Percentiles rank a stretch among this genome's conserved stretches.
Evolutionary conservation across 2,888 invertebrate genomes (phyloP).

Genomic region (Ophion ellenae): DNA sequence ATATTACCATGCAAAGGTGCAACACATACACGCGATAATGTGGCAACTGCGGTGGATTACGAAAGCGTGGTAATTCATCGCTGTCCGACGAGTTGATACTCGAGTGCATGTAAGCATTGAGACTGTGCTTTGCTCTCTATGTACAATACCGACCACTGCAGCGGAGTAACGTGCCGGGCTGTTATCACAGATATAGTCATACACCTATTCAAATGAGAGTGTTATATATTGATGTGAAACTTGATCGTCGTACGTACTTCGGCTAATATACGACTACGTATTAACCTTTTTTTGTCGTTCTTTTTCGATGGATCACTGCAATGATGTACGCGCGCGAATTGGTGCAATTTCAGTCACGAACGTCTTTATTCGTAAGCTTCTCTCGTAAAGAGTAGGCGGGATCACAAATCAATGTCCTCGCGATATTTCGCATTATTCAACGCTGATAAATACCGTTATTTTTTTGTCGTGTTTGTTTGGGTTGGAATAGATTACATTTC

Average conservation of each 20-base stretch:
- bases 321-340: neutral
- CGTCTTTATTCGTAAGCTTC: neutral
- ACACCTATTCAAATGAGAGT: neutral
- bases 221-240: constrained; percentile 26
- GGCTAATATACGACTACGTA: neutral
- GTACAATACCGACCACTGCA: constrained; percentile 1
- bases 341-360: neutral
- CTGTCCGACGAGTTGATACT: constrained; percentile 54
- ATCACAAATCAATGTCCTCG: neutral
- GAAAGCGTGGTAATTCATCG: constrained; percentile 66
- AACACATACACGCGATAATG: constrained; percentile 63
- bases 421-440: too few relatives aligned
- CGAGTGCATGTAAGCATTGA: constrained; percentile 38
- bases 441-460: neutral
- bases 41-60: constrained; percentile 63
- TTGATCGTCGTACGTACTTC: constrained; percentile 7
- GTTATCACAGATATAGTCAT: constrained; percentile 16
- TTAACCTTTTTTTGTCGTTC: constrained; percentile 3
- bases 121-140: constrained; percentile 22
- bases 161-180: constrained; percentile 13
- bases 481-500: too few relatives aligned
- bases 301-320: neutral
- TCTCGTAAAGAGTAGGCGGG: neutral
- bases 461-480: neutral
- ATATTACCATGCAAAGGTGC: constrained; percentile 62